These are phyloP conservation scores for Pseudomyrmex flavicornis DNA, from an alignment of 1,140 invertebrate species.

Conservation along the genomic window DNA sequence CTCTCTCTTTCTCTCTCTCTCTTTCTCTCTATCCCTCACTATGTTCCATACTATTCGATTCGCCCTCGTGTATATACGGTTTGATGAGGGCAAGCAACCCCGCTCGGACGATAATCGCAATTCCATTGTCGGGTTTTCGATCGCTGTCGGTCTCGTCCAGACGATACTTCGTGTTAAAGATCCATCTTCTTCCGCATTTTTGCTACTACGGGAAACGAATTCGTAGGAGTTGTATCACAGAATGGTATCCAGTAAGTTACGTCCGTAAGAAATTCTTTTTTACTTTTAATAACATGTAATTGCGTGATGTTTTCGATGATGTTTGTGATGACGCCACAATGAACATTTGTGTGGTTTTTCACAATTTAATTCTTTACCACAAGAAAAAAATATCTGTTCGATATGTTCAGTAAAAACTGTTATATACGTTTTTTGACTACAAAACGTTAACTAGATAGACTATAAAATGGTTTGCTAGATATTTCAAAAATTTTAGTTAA, in stretches of 20 bases:
- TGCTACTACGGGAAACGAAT: background rate
- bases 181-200: conserved; percentile 34
- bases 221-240: background rate
- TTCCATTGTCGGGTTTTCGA: conserved; percentile 56
- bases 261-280: background rate
- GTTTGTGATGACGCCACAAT: background rate
- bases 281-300: background rate
- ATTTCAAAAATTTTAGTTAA: background rate
- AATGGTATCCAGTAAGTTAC: conserved; percentile 12
- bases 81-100: conserved; percentile 62
- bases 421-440: too few species aligned
- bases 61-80: conserved; percentile 62
- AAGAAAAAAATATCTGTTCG: too few species aligned
- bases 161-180: conserved; percentile 32
- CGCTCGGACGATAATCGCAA: conserved; percentile 56
- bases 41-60: conserved; percentile 69
- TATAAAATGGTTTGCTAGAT: background rate
- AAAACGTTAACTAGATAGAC: too few species aligned
- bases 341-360: background rate
- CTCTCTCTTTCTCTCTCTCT: conserved; percentile 60
- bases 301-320: background rate
- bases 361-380: background rate
- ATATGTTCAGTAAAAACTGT: too few species aligned
- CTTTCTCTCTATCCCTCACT: conserved; percentile 64
- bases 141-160: conserved; percentile 21